Evolutionary conservation across 2,888 invertebrate species (phyloP).

Genomic region (Masnerella sp.): DNA sequence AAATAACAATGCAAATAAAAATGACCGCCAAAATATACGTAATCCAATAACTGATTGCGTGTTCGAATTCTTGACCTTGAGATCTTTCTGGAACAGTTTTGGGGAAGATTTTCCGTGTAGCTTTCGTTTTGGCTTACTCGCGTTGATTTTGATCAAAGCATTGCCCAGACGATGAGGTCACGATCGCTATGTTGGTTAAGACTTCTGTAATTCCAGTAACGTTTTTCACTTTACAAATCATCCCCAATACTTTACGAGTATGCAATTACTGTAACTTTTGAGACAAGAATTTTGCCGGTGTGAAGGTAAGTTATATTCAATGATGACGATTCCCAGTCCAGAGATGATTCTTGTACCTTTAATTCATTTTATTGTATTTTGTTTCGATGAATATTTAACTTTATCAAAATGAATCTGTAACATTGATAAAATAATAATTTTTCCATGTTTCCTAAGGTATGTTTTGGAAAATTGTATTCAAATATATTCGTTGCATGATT

Average conservation of each 20-base stretch:
- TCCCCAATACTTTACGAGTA: slow-evolving; percentile 72
- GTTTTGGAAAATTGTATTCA: too few relatives aligned
- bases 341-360: not conserved
- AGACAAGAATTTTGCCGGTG: slow-evolving; percentile 15
- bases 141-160: slow-evolving; percentile 1
- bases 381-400: too few relatives aligned
- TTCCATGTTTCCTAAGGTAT: too few relatives aligned
- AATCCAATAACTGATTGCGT: slow-evolving; percentile 69
- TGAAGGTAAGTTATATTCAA: slow-evolving; percentile 41
- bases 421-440: too few relatives aligned
- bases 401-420: too few relatives aligned
- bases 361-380: not conserved
- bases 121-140: not conserved
- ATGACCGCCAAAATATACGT: slow-evolving; percentile 70
- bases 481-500: too few relatives aligned
- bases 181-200: slow-evolving; percentile 68
- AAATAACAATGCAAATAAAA: slow-evolving; percentile 76
- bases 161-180: slow-evolving; percentile 60
- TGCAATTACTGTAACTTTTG: slow-evolving; percentile 11
- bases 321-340: slow-evolving; percentile 12
- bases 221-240: slow-evolving; percentile 69
- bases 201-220: too few relatives aligned
- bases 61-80: slow-evolving; percentile 71
- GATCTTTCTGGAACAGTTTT: slow-evolving; percentile 76
- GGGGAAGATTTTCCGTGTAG: slow-evolving; percentile 74